Percentiles rank a stretch among this genome's conserved stretches.
Evolutionary conservation across 92 coral and sea anemone species (phyloP).

Genomic region (Porites cylindrica): DNA sequence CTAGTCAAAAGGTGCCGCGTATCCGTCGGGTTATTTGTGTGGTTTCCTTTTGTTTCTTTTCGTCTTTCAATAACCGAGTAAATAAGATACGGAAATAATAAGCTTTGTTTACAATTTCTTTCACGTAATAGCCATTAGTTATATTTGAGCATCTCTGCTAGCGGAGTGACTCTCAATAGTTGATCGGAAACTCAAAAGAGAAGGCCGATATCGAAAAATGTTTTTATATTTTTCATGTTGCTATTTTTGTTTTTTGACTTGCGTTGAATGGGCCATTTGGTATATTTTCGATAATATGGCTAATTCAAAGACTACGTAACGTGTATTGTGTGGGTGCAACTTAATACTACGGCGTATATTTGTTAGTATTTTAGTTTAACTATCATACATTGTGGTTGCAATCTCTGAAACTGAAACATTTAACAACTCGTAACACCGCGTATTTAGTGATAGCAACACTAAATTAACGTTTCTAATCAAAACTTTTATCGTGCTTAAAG

Average conservation of each 20-base stretch:
- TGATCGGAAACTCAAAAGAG: background rate
- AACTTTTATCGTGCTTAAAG: background rate
- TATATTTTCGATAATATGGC: background rate
- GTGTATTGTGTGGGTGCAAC: background rate
- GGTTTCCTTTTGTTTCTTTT: background rate
- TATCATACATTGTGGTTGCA: background rate
- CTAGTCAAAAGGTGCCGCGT: background rate
- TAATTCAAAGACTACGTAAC: slow-evolving; percentile 1
- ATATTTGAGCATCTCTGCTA: background rate
- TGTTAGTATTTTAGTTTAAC: background rate
- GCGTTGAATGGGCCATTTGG: slow-evolving; percentile 1
- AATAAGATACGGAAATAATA: background rate
- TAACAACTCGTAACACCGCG: too few relatives aligned
- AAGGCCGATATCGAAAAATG: background rate
- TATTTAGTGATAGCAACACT: background rate
- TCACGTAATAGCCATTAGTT: slow-evolving; percentile 3
- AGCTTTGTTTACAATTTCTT: slow-evolving; percentile 1
- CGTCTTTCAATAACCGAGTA: background rate
- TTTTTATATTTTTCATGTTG: slow-evolving; percentile 9
- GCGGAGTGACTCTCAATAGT: background rate
- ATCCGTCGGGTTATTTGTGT: background rate
- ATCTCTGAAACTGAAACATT: background rate
- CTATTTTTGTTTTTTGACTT: background rate
- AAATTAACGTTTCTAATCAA: background rate
- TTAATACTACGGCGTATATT: background rate